Evolutionary conservation across 37 sponge, comb jelly and placozoan species (phyloP).

Genomic region (Chondrilla cf. caribensis): DNA sequence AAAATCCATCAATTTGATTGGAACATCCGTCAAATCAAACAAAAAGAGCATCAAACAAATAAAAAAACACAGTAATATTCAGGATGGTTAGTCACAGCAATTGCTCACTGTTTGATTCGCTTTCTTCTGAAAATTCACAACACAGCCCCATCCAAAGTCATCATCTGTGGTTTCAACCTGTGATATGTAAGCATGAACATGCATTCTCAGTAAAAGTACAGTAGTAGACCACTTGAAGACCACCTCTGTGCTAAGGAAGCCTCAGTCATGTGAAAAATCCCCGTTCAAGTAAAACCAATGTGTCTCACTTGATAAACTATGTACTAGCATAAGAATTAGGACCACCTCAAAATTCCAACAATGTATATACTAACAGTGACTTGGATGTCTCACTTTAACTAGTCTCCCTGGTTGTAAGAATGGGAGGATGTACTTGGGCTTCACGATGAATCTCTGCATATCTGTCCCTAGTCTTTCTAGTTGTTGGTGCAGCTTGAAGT

Average conservation of each 20-base stretch:
- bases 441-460: conserved; percentile 69
- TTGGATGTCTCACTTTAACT: conserved; percentile 51
- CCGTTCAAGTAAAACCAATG: no score
- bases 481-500: conserved; percentile 87
- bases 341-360: background rate
- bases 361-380: background rate
- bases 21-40: no score
- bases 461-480: conserved; percentile 66
- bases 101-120: conserved; percentile 52
- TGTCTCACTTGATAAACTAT: background rate
- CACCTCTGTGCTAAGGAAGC: no score
- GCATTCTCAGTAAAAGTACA: background rate
- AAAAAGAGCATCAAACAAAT: background rate
- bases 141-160: conserved; percentile 96
- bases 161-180: conserved; percentile 61
- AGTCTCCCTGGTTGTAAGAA: conserved; percentile 96
- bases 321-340: background rate
- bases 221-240: no score
- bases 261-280: no score
- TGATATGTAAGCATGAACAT: background rate
- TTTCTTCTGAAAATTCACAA: conserved; percentile 97
- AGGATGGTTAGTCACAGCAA: background rate
- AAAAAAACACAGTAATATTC: background rate
- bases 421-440: conserved; percentile 84
- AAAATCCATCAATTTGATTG: no score